Evolutionary conservation across 2,888 invertebrate species (phyloP).

Genomic region (Myopa testacea): DNA sequence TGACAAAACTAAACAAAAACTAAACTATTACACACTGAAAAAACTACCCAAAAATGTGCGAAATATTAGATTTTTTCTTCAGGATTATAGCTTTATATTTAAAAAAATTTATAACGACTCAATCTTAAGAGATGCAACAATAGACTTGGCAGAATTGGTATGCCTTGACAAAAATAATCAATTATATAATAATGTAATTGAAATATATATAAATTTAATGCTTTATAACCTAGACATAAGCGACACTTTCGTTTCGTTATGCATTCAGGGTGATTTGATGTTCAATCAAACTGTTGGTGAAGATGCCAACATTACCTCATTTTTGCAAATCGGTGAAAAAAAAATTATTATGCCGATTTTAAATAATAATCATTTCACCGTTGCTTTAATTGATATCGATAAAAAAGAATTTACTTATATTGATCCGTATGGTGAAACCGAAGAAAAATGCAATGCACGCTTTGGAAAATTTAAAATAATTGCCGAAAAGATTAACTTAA

Average conservation of each 20-base stretch:
- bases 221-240: neutral
- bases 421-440: neutral
- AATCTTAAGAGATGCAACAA: neutral
- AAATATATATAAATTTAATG: conserved; percentile 8
- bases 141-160: neutral
- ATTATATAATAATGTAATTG: conserved; percentile 6
- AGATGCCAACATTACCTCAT: neutral
- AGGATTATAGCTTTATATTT: neutral
- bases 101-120: neutral
- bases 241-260: neutral
- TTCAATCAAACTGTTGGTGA: neutral
- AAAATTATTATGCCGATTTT: neutral
- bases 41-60: neutral
- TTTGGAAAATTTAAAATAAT: conserved; percentile 10
- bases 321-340: neutral
- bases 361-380: neutral
- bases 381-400: neutral
- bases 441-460: neutral
- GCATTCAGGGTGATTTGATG: neutral
- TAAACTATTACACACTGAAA: neutral
- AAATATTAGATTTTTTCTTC: neutral
- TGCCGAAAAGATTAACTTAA: neutral
- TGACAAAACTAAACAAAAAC: neutral
- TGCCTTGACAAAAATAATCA: neutral
- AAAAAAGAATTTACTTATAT: neutral